phyloP scores from a whole-genome alignment of 2,888 invertebrate genomes.

The Diploptera punctata region DNA sequence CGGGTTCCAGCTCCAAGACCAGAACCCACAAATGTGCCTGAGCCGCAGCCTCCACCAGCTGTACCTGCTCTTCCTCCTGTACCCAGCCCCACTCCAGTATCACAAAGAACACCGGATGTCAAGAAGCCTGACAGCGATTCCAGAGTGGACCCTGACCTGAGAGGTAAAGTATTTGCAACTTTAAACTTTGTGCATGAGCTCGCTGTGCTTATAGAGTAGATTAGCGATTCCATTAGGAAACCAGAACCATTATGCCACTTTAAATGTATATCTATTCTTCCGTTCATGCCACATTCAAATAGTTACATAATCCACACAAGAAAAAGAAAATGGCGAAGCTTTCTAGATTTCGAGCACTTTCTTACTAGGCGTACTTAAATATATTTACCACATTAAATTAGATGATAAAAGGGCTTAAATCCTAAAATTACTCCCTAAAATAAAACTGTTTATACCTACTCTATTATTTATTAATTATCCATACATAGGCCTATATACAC shows the following conservation, averaged over 20 bases:
- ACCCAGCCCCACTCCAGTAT: background rate
- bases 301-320: background rate
- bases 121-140: background rate
- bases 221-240: background rate
- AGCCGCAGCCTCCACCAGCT: background rate
- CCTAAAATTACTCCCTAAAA: no score
- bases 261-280: background rate
- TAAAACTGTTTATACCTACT: no score
- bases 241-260: background rate
- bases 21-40: background rate
- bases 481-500: no score
- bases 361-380: no score
- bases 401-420: background rate
- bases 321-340: background rate
- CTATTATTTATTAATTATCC: no score
- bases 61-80: background rate
- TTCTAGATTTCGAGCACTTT: no score
- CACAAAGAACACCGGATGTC: no score
- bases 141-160: slow-evolving; percentile 7
- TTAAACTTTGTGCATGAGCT: background rate
- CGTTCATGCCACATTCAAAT: background rate
- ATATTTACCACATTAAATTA: background rate
- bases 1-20: background rate
- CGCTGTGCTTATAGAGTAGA: background rate
- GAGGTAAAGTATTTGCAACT: background rate